Evolutionary conservation across 2,113 vertebrate genomes (phyloP).

Genomic region (Nycticebus coucang): DNA sequence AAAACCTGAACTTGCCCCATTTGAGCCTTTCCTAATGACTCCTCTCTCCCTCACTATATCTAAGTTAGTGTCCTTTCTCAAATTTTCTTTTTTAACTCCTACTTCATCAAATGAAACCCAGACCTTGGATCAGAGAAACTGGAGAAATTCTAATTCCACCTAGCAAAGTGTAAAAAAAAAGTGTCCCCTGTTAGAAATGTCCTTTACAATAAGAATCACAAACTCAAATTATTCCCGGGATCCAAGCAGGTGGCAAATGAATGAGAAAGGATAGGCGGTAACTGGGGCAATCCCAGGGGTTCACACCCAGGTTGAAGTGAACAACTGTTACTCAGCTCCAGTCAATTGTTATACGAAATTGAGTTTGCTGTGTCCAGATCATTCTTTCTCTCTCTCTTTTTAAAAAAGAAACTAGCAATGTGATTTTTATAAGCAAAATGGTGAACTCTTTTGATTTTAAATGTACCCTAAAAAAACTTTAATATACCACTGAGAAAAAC

Average conservation of each 20-base stretch:
- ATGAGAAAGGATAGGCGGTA: neutral
- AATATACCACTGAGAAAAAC: neutral
- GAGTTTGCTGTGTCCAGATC: neutral
- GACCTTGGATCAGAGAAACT: neutral
- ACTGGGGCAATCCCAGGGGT: neutral
- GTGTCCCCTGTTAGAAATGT: neutral
- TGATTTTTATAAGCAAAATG: neutral
- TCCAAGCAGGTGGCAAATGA: neutral
- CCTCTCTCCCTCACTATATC: no score
- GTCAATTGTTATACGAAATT: neutral
- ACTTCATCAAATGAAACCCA: neutral
- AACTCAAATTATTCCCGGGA: neutral
- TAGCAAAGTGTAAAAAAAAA: neutral
- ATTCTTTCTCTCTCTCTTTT: neutral
- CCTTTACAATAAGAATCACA: neutral
- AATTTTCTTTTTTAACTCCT: neutral
- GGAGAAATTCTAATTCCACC: neutral
- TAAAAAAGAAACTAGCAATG: neutral
- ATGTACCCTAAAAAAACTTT: neutral
- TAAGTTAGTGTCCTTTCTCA: neutral
- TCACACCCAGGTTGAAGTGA: neutral
- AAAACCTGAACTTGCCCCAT: neutral
- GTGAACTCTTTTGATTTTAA: slow-evolving; percentile 48
- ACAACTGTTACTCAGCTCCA: neutral
- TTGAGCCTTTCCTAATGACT: neutral